A percentile compares a stretch with the other conserved stretches of the same genome.
Conservation (phyloP, 2,888 invertebrate species). For the Pammene fasciana region DNA sequence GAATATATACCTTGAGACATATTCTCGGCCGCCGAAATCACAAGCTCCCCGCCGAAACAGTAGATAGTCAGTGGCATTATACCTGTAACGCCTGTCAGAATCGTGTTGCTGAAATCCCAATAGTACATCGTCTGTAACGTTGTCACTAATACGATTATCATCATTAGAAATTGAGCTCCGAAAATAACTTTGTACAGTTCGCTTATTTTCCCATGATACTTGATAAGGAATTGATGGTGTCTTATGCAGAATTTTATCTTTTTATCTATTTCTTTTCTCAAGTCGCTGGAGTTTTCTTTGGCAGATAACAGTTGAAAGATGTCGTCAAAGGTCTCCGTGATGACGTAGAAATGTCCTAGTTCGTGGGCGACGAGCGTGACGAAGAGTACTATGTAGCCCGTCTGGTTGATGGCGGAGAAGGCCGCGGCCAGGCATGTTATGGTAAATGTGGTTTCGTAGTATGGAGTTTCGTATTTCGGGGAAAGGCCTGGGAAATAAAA, state of each 20-base stretch:
- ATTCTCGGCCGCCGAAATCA: slow-evolving; percentile 56
- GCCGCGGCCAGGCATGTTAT: slow-evolving; percentile 56
- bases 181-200: slow-evolving; percentile 59
- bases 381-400: slow-evolving; percentile 65
- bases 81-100: slow-evolving; percentile 60
- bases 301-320: slow-evolving; percentile 46
- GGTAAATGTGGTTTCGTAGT: slow-evolving; percentile 58
- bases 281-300: slow-evolving; percentile 37
- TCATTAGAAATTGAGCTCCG: slow-evolving; percentile 63
- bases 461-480: slow-evolving; percentile 62
- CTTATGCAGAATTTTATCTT: slow-evolving; percentile 59
- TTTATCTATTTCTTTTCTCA: slow-evolving; percentile 47
- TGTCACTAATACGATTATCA: slow-evolving; percentile 63
- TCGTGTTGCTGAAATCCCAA: slow-evolving; percentile 62
- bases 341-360: slow-evolving; percentile 63
- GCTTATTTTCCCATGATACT: slow-evolving; percentile 56
- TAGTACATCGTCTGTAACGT: slow-evolving; percentile 63
- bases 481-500: slow-evolving; percentile 55
- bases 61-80: slow-evolving; percentile 63
- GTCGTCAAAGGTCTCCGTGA: slow-evolving; percentile 57
- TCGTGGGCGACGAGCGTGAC: slow-evolving; percentile 60
- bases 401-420: slow-evolving; percentile 66
- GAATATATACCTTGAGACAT: slow-evolving; percentile 57
- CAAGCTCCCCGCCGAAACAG: slow-evolving; percentile 66
- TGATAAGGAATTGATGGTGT: slow-evolving; percentile 62